Conservation (phyloP, 1,140 invertebrate species). For the Pantala flavescens region DNA sequence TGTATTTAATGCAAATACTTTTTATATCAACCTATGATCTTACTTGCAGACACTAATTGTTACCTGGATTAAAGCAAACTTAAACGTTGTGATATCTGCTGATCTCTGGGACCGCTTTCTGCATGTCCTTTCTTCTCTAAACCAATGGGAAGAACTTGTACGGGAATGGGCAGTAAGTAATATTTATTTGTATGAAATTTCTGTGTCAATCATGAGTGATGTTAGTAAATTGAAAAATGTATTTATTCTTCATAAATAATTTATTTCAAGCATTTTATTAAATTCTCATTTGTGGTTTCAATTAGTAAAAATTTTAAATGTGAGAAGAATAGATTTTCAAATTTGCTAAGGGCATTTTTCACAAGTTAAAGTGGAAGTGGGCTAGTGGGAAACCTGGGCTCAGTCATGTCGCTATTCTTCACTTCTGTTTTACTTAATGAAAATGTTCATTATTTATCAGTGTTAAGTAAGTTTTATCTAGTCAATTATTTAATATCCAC, state of each 20-base stretch:
- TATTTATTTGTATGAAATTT: neutral
- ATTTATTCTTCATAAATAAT: neutral
- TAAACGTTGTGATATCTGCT: constrained; percentile 79
- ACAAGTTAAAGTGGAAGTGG: too few relatives aligned
- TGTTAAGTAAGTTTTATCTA: too few relatives aligned
- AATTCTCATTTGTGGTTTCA: neutral
- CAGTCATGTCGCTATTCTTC: too few relatives aligned
- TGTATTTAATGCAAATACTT: too few relatives aligned
- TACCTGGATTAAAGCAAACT: constrained; percentile 95
- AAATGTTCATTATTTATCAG: too few relatives aligned
- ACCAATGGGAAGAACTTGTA: constrained; percentile 90
- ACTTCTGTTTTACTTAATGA: too few relatives aligned
- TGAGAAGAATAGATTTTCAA: too few relatives aligned
- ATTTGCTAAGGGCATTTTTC: too few relatives aligned
- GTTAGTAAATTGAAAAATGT: too few relatives aligned
- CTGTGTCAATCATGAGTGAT: neutral
- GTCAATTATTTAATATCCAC: too few relatives aligned
- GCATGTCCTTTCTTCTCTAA: constrained; percentile 73
- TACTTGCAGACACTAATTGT: constrained; percentile 80
- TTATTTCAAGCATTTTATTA: neutral
- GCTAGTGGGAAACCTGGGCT: too few relatives aligned
- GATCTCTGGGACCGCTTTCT: constrained; percentile 94
- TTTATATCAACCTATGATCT: constrained; percentile 14
- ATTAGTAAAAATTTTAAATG: too few relatives aligned
- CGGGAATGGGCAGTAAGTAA: constrained; percentile 85